Evolutionary conservation across 2,888 invertebrate genomes (phyloP).

Genomic region (Dryococelus australis): DNA sequence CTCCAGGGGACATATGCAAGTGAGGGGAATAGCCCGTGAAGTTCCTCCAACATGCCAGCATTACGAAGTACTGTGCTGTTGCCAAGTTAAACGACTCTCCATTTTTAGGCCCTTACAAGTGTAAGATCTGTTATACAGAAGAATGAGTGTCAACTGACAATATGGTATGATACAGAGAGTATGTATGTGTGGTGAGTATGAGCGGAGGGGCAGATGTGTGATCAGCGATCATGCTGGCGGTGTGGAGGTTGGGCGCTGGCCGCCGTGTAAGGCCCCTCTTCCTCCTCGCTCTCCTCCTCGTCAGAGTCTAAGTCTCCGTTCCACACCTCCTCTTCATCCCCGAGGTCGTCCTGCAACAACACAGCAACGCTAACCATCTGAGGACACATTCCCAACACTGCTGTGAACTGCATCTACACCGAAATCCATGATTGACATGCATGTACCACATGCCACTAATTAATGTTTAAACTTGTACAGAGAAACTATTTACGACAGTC

Average conservation of each 20-base stretch:
- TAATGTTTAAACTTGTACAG: too few relatives aligned
- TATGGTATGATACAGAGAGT: background rate
- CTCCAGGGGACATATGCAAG: too few relatives aligned
- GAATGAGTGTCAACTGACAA: background rate
- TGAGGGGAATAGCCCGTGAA: too few relatives aligned
- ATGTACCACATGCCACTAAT: background rate
- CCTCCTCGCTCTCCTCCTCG: slow-evolving; percentile 52
- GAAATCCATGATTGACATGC: too few relatives aligned
- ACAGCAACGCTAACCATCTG: background rate
- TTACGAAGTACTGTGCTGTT: too few relatives aligned
- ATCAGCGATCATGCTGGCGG: background rate
- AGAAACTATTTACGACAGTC: too few relatives aligned
- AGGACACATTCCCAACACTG: background rate
- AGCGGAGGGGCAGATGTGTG: too few relatives aligned
- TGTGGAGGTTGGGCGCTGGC: background rate
- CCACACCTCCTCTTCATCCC: slow-evolving; percentile 46
- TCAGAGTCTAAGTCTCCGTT: slow-evolving; percentile 45
- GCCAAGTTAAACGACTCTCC: too few relatives aligned
- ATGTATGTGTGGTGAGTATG: background rate
- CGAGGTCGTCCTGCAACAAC: slow-evolving; percentile 46
- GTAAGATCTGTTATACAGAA: background rate
- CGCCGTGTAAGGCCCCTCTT: slow-evolving; percentile 47
- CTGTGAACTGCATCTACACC: background rate
- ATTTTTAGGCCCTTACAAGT: too few relatives aligned
- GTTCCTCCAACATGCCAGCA: too few relatives aligned